Evolutionary conservation across 1,140 invertebrate genomes (phyloP).

Genomic region (Diorhabda sublineata): DNA sequence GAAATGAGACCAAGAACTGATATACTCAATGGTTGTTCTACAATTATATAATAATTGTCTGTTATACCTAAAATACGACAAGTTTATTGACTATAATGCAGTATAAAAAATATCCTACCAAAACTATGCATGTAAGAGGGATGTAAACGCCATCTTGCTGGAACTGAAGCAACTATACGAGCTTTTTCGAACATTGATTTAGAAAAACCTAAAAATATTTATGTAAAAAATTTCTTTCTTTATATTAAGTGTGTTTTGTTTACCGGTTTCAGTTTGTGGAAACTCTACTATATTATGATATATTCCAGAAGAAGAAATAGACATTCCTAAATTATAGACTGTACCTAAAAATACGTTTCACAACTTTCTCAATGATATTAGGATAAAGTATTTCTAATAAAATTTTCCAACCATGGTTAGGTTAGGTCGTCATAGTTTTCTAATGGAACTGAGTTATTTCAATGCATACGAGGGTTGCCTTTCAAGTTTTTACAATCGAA

Average conservation of each 20-base stretch:
- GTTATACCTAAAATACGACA: conserved; percentile 56
- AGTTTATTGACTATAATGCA: not conserved
- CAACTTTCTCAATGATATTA: too few species aligned
- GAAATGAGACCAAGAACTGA: conserved; percentile 58
- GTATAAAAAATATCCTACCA: conserved; percentile 49
- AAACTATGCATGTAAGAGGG: conserved; percentile 88
- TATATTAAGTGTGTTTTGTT: conserved; percentile 6
- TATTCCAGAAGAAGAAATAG: conserved; percentile 61
- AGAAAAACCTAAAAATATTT: conserved; percentile 17
- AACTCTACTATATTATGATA: conserved; percentile 67
- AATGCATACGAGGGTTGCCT: too few species aligned
- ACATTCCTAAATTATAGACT: conserved; percentile 75
- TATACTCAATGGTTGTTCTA: conserved; percentile 78
- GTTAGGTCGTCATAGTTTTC: too few species aligned
- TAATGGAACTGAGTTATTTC: too few species aligned
- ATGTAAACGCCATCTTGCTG: conserved; percentile 68
- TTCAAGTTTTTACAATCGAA: too few species aligned
- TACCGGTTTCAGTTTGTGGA: conserved; percentile 52
- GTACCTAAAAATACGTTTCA: conserved; percentile 48
- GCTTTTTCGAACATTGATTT: conserved; percentile 66
- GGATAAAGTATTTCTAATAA: too few species aligned
- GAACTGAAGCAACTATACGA: conserved; percentile 63
- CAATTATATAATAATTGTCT: conserved; percentile 76
- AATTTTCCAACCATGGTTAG: too few species aligned
- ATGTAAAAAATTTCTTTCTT: not conserved